Evolutionary conservation across 2,113 vertebrate species (phyloP).

Genomic region (Bos taurus): ARS-UCD2.0 NC_037333.1:29049501-29050000

Average conservation of each 20-base stretch:
- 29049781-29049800: neutral
- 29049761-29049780: neutral
- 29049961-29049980: neutral
- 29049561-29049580: neutral
- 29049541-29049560: neutral
- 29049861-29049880: neutral
- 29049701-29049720: neutral
- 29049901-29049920: neutral
- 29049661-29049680: neutral
- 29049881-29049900: neutral
- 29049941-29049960: neutral
- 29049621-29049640: neutral
- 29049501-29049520: neutral
- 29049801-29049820: neutral
- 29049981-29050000: neutral
- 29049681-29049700: neutral
- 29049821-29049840: neutral
- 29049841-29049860: neutral
- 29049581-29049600: neutral
- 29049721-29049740: neutral
- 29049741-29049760: neutral
- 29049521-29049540: neutral
- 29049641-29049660: neutral
- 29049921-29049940: neutral
- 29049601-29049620: neutral